These are phyloP conservation scores for Spilosoma lubricipeda DNA, from an alignment of 2,888 invertebrate species.

Conservation along the genomic window DNA sequence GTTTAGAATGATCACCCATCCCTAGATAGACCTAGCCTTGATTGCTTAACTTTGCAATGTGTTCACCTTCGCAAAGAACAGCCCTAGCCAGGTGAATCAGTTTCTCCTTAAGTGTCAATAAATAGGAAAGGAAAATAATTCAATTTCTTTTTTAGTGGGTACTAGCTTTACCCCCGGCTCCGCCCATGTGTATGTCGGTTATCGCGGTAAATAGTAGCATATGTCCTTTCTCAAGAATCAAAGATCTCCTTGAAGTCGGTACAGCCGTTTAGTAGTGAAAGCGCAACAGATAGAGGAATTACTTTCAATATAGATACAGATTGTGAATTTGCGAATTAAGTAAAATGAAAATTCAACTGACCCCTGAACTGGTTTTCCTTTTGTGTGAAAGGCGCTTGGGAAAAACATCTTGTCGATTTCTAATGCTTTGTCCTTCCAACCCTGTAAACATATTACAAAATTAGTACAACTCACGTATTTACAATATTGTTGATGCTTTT, in stretches of 20 bases:
- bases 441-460: slow-evolving; percentile 56
- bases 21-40: too few species aligned
- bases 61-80: too few species aligned
- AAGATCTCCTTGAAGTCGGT: not conserved
- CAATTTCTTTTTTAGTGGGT: too few species aligned
- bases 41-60: too few species aligned
- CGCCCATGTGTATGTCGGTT: too few species aligned
- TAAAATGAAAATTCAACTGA: slow-evolving; percentile 47
- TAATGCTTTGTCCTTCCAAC: slow-evolving; percentile 80
- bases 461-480: not conserved
- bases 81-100: not conserved
- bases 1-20: too few species aligned
- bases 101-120: not conserved
- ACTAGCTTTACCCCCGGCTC: too few species aligned
- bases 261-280: too few species aligned
- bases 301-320: too few species aligned
- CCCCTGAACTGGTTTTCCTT: slow-evolving; percentile 80
- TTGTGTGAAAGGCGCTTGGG: slow-evolving; percentile 80
- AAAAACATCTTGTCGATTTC: slow-evolving; percentile 89
- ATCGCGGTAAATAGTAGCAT: too few species aligned
- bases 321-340: not conserved
- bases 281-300: too few species aligned
- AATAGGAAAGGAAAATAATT: not conserved
- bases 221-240: too few species aligned
- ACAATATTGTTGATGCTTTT: not conserved